These are phyloP conservation scores for Procavia capensis DNA, from an alignment of 2,113 vertebrate species.

Conservation along the genomic window DNA sequence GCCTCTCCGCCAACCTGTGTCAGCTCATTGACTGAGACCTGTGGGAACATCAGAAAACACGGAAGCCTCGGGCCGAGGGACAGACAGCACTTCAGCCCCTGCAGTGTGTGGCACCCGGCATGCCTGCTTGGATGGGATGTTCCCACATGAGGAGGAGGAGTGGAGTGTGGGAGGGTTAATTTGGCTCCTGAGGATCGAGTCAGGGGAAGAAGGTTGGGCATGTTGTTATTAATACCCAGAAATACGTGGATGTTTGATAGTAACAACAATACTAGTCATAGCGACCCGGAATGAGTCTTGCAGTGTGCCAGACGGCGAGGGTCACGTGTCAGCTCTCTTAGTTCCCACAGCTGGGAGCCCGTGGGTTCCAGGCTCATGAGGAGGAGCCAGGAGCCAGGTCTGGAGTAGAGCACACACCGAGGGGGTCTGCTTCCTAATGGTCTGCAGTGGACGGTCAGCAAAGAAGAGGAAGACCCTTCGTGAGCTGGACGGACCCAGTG, in stretches of 20 bases:
- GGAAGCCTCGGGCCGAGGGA: background rate
- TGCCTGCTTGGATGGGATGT: background rate
- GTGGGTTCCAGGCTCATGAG: background rate
- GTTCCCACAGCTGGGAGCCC: accelerated
- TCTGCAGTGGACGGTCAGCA: no score
- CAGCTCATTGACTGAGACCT: background rate
- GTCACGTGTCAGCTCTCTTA: accelerated
- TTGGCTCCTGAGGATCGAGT: background rate
- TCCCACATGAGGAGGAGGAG: background rate
- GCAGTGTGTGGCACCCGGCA: background rate
- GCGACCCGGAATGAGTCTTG: background rate
- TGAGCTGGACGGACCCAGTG: no score
- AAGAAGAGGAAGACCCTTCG: no score
- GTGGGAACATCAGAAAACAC: background rate
- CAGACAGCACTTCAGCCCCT: background rate
- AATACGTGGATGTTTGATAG: background rate
- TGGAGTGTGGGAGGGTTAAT: background rate
- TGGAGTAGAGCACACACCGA: background rate
- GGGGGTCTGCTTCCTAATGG: background rate
- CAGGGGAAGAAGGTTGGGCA: background rate
- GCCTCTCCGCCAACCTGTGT: background rate
- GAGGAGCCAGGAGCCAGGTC: background rate
- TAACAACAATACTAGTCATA: background rate
- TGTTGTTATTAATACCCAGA: background rate
- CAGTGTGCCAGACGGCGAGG: background rate